A percentile compares a stretch with the other conserved stretches of the same genome.
These are phyloP conservation scores for Chymomyza amoena DNA, from an alignment of 2,888 invertebrate genomes.

Conservation along the genomic window DNA sequence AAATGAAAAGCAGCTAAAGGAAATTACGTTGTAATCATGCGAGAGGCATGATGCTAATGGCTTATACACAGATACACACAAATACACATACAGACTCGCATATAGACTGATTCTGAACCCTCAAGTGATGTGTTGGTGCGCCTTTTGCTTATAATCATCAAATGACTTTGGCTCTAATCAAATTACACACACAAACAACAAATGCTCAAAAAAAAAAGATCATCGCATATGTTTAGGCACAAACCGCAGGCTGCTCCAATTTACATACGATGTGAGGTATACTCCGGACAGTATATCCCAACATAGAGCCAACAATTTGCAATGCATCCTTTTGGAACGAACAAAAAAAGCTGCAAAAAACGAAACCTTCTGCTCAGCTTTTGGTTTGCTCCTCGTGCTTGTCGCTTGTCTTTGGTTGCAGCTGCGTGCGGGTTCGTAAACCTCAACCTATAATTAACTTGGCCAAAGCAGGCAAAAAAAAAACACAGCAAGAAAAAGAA, in stretches of 20 bases:
- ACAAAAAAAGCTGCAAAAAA: neutral
- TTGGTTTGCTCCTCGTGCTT: constrained; percentile 3
- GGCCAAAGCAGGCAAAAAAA: constrained; percentile 28
- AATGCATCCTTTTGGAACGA: constrained; percentile 23
- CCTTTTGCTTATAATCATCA: constrained; percentile 20
- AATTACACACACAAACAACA: constrained; percentile 29
- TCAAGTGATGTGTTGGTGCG: constrained; percentile 47
- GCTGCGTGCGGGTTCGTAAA: constrained; percentile 62
- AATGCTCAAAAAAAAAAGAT: constrained; percentile 19
- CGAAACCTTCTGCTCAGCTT: neutral
- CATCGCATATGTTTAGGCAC: constrained; percentile 10
- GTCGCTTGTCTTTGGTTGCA: constrained; percentile 17
- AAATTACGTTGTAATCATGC: constrained; percentile 67
- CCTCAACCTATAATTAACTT: constrained; percentile 74
- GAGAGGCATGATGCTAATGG: constrained; percentile 48
- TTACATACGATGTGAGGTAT: constrained; percentile 29
- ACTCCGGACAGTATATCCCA: neutral
- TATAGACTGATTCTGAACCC: constrained; percentile 23
- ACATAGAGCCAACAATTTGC: constrained; percentile 46
- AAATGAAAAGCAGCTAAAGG: constrained; percentile 11
- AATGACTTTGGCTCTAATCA: constrained; percentile 19
- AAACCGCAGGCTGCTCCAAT: constrained; percentile 62
- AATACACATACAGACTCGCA: constrained; percentile 2
- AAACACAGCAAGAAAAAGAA: neutral
- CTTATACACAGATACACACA: constrained; percentile 20